Evolutionary conservation across 2,113 vertebrate genomes (phyloP), one percentile per base, ranked within the genome.

Genomic region (Ictalurus furcatus): DNA sequence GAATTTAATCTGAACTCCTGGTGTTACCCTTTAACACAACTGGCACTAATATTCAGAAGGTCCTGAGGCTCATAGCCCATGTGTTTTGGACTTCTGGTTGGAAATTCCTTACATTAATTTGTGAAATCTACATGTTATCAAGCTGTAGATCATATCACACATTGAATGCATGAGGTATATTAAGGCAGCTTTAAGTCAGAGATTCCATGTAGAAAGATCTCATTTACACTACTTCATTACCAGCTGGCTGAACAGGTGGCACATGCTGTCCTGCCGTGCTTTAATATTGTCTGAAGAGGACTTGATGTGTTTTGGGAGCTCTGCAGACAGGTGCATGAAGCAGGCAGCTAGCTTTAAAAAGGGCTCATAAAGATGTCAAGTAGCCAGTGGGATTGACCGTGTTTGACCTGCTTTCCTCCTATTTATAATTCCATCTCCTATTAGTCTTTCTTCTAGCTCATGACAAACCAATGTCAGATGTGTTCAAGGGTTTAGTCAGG

Each of bases 191-290:
- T 69, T 78, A 7, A 67, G 23, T 58, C 84, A 86, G 81, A 86
- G 85, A 86, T 90, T 88, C 78, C 87, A 52, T 17, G 63, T 92
- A 91, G 92, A 92, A 93, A 92, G 82, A 86, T 37, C 69, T 85
- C 28, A 86, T 87, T 89, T 85, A 89, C 84, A 91, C 65, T 0
- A 30, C 78, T 37, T 17, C 25, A 61, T 12, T 85, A 88, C 63
- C 92, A 93, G 91, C 84, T 90, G 89, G 84, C 78, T 87, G 30
- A 63, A 88, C 92, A 93, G 93, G 91, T 93, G 92, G 91, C 86
- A 17, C 63, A 81, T 54, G 34, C 69, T 6, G 16, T 34, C 1
- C 74, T 73, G 11, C 16, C 7, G 9, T n/a, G 44, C 52, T 44
- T 88, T 65, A 69, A 58, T 78, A 71, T 82, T 88, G 90, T 90